Conservation (phyloP, 2,797 vertebrate genomes). For the Pangasius larnaudii region DNA sequence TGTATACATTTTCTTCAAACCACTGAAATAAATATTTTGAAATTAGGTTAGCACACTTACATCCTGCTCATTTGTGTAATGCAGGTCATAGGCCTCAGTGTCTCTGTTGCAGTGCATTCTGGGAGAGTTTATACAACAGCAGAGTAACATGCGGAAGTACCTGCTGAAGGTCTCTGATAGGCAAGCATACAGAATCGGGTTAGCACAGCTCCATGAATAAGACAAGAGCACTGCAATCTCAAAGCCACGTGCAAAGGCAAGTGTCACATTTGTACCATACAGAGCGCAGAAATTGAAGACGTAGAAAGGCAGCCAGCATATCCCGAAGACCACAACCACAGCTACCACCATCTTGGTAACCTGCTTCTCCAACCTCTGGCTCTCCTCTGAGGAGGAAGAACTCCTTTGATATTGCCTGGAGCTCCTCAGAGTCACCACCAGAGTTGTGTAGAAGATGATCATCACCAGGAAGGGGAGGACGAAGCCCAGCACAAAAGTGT, state of each 20-base stretch:
- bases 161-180: slow-evolving; percentile 74
- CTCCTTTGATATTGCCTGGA: slow-evolving; percentile 24
- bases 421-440: slow-evolving; percentile 68
- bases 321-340: slow-evolving; percentile 72
- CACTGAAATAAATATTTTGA: slow-evolving; percentile 5
- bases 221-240: slow-evolving; percentile 77
- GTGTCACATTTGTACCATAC: slow-evolving; percentile 34
- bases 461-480: slow-evolving; percentile 74
- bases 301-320: slow-evolving; percentile 82
- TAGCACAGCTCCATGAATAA: slow-evolving; percentile 81
- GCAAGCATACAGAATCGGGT: slow-evolving; percentile 79
- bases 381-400: slow-evolving; percentile 45
- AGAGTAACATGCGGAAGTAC: slow-evolving; percentile 73
- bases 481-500: slow-evolving; percentile 77
- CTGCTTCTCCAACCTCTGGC: slow-evolving; percentile 68
- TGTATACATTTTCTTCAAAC: slow-evolving; percentile 1
- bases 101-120: slow-evolving; percentile 60
- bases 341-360: slow-evolving; percentile 78
- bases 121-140: slow-evolving; percentile 61
- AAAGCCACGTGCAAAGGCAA: slow-evolving; percentile 67
- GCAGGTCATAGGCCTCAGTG: slow-evolving; percentile 70
- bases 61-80: slow-evolving; percentile 58
- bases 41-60: slow-evolving; percentile 54
- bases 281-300: slow-evolving; percentile 76
- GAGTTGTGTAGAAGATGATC: slow-evolving; percentile 65